phyloP scores from a whole-genome alignment of 2,888 invertebrate species.

The Thymelicus sylvestris region DNA sequence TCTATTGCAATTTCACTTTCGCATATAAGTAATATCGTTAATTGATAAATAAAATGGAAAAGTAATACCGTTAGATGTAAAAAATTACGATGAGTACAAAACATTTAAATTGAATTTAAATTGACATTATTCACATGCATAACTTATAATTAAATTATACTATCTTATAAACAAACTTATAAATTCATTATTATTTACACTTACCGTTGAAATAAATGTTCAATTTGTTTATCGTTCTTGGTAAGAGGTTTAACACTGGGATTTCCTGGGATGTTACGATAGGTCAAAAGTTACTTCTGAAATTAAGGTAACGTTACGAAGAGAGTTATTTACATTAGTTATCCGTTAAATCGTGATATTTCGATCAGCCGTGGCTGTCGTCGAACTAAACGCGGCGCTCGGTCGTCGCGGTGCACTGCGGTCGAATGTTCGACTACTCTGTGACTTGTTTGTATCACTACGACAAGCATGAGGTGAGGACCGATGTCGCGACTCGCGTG shows the following conservation, averaged over 20 bases:
- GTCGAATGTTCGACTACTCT: constrained; percentile 66
- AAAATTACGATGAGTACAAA: too few relatives aligned
- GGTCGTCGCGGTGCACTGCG: constrained; percentile 80
- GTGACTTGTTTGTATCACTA: constrained; percentile 49
- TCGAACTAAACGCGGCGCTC: constrained; percentile 68
- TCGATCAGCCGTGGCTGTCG: constrained; percentile 79
- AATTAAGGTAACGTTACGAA: constrained; percentile 10
- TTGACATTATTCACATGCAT: too few relatives aligned
- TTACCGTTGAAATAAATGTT: not conserved
- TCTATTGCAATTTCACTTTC: too few relatives aligned
- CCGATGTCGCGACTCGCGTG: constrained; percentile 59
- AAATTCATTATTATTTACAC: not conserved
- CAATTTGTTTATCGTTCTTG: not conserved
- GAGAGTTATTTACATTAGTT: constrained; percentile 18
- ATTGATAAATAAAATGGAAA: too few relatives aligned
- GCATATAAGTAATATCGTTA: too few relatives aligned
- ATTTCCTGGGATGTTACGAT: not conserved
- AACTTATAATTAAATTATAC: too few relatives aligned
- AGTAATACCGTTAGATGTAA: too few relatives aligned
- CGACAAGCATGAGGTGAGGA: constrained; percentile 27
- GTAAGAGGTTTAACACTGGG: not conserved
- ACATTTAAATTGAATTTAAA: too few relatives aligned
- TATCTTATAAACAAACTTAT: too few relatives aligned
- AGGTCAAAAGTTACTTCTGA: constrained; percentile 9
- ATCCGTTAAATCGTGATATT: constrained; percentile 45